phyloP scores from a whole-genome alignment of 2,113 vertebrate genomes.

The Actenoides hombroni region DNA sequence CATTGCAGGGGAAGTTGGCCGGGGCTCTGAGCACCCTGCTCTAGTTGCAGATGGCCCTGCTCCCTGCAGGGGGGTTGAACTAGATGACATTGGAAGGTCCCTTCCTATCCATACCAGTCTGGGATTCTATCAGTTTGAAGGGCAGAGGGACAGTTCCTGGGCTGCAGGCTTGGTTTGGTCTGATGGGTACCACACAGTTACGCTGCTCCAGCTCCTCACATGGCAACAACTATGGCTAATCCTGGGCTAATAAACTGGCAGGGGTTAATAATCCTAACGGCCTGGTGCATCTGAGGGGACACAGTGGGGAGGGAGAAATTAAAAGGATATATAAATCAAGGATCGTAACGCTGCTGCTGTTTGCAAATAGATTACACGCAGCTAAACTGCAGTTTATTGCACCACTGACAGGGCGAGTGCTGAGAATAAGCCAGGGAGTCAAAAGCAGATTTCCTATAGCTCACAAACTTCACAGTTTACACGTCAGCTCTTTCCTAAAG shows the following conservation, averaged over 20 bases:
- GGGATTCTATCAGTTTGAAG: not conserved
- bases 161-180: not conserved
- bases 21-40: not conserved
- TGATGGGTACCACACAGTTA: accelerated
- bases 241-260: not conserved
- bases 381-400: not conserved
- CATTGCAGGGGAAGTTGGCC: not conserved
- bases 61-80: too few species aligned
- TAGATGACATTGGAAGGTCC: not conserved
- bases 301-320: not conserved
- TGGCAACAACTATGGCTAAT: not conserved
- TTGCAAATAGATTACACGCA: not conserved
- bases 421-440: not conserved
- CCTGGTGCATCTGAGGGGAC: too few species aligned
- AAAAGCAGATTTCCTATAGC: not conserved
- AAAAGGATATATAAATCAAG: not conserved
- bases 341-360: not conserved
- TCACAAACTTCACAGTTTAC: not conserved
- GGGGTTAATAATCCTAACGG: not conserved
- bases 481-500: not conserved
- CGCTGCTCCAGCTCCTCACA: not conserved
- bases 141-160: not conserved
- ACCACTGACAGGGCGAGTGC: not conserved
- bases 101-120: not conserved
- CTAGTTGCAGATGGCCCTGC: not conserved